These are phyloP conservation scores for Valencia hispanica DNA, from an alignment of 2,797 vertebrate genomes.

Conservation along the genomic window DNA sequence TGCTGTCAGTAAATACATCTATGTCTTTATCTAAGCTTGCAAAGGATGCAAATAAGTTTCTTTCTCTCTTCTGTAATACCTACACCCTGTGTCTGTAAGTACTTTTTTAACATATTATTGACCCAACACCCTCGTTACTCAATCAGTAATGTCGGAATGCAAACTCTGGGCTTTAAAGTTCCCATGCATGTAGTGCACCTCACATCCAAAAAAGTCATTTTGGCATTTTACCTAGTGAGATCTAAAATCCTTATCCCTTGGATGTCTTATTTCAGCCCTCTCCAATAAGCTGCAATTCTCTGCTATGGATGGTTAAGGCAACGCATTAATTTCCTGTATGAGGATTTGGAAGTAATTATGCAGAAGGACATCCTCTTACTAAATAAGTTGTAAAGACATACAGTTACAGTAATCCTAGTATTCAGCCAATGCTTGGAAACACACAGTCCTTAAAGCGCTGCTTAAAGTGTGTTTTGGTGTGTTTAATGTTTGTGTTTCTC, in stretches of 20 bases:
- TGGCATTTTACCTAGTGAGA: constrained; percentile 64
- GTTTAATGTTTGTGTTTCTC: constrained; percentile 29
- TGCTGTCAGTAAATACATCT: too few relatives aligned
- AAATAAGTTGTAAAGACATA: constrained; percentile 73
- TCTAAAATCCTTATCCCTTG: constrained; percentile 66
- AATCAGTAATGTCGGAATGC: not conserved
- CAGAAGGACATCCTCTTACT: constrained; percentile 73
- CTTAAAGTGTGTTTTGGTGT: constrained; percentile 52
- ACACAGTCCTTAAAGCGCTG: constrained; percentile 49
- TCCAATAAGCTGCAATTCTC: constrained; percentile 65
- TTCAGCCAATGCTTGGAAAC: constrained; percentile 61
- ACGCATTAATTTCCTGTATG: constrained; percentile 76
- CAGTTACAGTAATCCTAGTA: constrained; percentile 69
- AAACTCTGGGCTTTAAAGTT: not conserved
- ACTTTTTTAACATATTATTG: constrained; percentile 52
- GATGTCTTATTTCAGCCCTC: constrained; percentile 60
- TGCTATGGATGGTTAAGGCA: constrained; percentile 53
- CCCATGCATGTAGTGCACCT: not conserved
- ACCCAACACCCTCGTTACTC: constrained; percentile 18
- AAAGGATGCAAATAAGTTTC: not conserved
- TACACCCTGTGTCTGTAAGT: not conserved
- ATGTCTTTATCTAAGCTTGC: not conserved
- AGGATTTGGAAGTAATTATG: constrained; percentile 77
- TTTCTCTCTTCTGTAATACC: not conserved
- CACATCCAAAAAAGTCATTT: constrained; percentile 53